Evolutionary conservation across 2,888 invertebrate genomes (phyloP).

Genomic region (Drosophila subsilvestris): DNA sequence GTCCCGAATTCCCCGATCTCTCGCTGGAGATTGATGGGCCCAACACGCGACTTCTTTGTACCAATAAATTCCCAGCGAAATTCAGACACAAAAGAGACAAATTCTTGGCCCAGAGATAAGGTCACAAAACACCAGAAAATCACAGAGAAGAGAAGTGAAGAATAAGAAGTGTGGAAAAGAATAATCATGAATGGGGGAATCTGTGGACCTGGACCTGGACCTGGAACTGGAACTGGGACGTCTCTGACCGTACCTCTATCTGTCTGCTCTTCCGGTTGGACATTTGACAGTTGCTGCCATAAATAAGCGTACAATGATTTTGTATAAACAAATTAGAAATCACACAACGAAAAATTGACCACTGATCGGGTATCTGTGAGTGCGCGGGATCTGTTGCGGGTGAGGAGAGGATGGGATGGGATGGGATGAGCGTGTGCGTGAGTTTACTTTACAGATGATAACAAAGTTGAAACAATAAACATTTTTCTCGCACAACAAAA

Average conservation of each 20-base stretch:
- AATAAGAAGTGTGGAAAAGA: constrained; percentile 53
- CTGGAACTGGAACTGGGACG: background rate
- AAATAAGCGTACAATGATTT: constrained; percentile 72
- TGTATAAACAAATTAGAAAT: constrained; percentile 81
- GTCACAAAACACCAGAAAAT: constrained; percentile 35
- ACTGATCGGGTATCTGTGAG: constrained; percentile 26
- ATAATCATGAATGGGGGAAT: constrained; percentile 57
- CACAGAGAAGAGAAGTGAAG: constrained; percentile 11
- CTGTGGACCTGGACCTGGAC: constrained; percentile 7
- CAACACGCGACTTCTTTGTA: constrained; percentile 79
- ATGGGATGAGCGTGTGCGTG: constrained; percentile 40
- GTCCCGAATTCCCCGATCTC: constrained; percentile 36
- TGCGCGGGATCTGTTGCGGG: too few relatives aligned
- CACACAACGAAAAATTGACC: constrained; percentile 70
- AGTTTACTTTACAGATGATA: constrained; percentile 82
- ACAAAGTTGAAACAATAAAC: constrained; percentile 84
- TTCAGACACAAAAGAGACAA: constrained; percentile 78
- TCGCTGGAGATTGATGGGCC: constrained; percentile 78
- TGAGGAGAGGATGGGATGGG: background rate
- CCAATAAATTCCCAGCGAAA: constrained; percentile 81
- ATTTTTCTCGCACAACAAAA: constrained; percentile 82
- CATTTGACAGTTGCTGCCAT: constrained; percentile 68
- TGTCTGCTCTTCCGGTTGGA: constrained; percentile 58
- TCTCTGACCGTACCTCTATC: background rate
- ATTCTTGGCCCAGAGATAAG: constrained; percentile 66